Base-by-base conservation (phyloP, 2,888 invertebrate genomes). In the Pteria penguin region DNA sequence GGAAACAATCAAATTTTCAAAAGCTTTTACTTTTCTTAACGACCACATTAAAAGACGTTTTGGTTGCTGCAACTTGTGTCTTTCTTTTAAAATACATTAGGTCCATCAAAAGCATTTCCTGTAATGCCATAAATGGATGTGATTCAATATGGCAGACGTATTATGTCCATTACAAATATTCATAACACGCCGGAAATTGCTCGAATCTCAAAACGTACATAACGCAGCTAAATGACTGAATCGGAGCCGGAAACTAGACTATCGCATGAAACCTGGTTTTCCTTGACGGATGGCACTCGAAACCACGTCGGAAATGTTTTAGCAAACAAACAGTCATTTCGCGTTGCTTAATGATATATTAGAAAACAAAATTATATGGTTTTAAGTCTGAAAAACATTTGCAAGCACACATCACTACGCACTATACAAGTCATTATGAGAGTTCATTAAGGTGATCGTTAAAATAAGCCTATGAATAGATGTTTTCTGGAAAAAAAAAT, bases 1-100 rank as follows among this genome's bases (percentile, higher is more conserved):
- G 72, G 76, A 72, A 72, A 76, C 74, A 69, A 74, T 74, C 74
- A 74, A 68, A 74, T 74, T 74, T 68, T 61, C 68, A 54, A 74
- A 68, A 74, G 74, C 74, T 74, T 74, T 74, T 74, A 74, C 74
- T 68, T 74, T 74, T 74, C 32, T 32, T 68, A 68, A 68, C 33
- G 61, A 68, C 24, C 63, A 62, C 74, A 74, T 74, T 74, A 74
- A 68, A 73, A 74, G 55, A 62, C 54, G 62, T 74, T 68, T 68
- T 62, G 68, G 54, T 61, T 33, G 52, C 55, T 31, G 36, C 62
- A 62, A 68, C 68, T 68, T 74, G 52, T 73, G 63, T 74, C 33
- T 74, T 74, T 52, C 74, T 74, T 67, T 74, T 68, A 74, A 62
- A 74, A 66, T 24, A 62, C 74, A 74, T 74, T 74, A 74, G 62